phyloP scores from a whole-genome alignment of 2,797 vertebrate genomes.

The Graptemys geographica region DNA sequence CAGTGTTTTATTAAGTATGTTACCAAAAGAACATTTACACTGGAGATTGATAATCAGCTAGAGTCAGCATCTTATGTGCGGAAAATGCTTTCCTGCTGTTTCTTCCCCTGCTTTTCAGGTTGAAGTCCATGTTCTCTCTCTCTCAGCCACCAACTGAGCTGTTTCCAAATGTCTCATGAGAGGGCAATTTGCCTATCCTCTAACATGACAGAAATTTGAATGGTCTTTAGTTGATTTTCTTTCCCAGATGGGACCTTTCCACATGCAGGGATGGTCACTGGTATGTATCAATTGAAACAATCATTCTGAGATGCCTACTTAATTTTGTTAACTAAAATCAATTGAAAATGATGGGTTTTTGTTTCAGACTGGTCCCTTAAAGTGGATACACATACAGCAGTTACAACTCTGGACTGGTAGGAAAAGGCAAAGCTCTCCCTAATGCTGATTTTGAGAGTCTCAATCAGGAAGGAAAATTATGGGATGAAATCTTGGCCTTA shows the following conservation, averaged over 20 bases:
- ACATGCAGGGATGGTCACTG: neutral
- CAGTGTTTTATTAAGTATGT: neutral
- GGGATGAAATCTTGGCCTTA: neutral
- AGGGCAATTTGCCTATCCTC: neutral
- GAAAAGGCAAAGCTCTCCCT: neutral
- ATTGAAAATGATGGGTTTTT: rapidly evolving
- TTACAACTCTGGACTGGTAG: neutral
- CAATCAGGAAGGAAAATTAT: neutral
- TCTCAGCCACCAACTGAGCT: neutral
- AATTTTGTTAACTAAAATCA: neutral
- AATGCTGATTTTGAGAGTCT: neutral
- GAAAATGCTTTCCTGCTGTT: neutral
- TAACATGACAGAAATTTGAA: neutral
- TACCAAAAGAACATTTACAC: neutral
- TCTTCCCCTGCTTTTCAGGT: neutral
- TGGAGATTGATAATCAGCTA: neutral
- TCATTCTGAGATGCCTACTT: neutral
- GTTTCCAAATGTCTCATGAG: neutral
- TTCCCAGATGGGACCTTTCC: neutral
- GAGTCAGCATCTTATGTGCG: neutral
- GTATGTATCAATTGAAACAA: neutral
- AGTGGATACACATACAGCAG: neutral
- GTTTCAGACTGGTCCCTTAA: neutral
- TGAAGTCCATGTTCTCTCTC: neutral
- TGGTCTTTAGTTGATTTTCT: neutral